Conservation (phyloP, 2,113 vertebrate species). For the Struthidea cinerea region DNA sequence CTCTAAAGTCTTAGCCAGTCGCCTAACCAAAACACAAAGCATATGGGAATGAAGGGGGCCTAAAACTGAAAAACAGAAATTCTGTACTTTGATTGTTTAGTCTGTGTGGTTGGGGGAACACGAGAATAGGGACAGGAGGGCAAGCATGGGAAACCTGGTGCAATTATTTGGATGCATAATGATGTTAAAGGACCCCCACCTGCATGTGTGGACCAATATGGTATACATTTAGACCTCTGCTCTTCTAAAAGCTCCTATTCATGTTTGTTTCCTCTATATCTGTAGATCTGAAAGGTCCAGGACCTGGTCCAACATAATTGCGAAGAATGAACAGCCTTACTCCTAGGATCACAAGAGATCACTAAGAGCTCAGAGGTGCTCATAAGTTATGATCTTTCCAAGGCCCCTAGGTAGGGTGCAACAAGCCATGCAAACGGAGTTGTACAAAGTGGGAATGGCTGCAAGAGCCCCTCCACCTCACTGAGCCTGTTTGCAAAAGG, state of each 20-base stretch:
- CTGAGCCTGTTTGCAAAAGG: not conserved
- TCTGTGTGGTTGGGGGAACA: conserved; percentile 15
- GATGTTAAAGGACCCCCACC: not conserved
- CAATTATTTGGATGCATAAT: not conserved
- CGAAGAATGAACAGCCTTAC: not conserved
- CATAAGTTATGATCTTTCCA: not conserved
- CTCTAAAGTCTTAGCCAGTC: conserved; percentile 44
- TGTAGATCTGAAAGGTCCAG: not conserved
- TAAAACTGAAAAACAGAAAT: conserved; percentile 30
- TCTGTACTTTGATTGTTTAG: conserved; percentile 54
- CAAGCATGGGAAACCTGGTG: not conserved
- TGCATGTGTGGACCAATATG: not conserved
- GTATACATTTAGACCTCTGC: conserved; percentile 11
- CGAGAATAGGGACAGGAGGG: not conserved
- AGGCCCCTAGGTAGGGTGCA: not conserved
- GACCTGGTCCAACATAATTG: not conserved
- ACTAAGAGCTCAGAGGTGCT: not conserved
- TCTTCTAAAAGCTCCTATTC: not conserved
- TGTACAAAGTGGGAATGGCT: accelerated
- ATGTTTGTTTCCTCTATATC: not conserved
- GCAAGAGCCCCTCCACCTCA: not conserved
- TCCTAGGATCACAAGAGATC: not conserved
- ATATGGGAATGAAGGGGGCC: conserved; percentile 33
- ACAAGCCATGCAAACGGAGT: not conserved
- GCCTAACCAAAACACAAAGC: conserved; percentile 59